These are phyloP conservation scores for Larimichthys crocea DNA, from an alignment of 2,113 vertebrate genomes.

Conservation along the genomic window DNA sequence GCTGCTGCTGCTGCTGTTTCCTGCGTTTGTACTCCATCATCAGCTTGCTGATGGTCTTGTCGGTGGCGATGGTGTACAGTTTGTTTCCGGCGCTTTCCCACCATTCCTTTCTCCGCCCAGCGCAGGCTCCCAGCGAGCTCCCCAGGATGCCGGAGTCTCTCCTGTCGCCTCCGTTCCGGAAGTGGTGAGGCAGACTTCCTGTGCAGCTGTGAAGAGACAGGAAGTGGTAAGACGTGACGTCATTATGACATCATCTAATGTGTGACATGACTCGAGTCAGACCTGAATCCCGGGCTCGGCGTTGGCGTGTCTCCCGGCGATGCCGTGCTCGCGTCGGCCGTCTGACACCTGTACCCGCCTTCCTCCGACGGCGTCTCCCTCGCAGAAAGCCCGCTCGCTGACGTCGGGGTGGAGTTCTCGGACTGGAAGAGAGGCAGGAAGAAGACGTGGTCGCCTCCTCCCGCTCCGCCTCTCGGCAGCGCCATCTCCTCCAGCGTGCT, in stretches of 20 bases:
- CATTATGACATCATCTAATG: neutral
- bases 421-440: conserved; percentile 93
- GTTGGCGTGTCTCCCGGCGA: conserved; percentile 83
- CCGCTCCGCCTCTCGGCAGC: conserved; percentile 67
- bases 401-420: conserved; percentile 91
- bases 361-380: conserved; percentile 93
- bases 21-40: conserved; percentile 96
- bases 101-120: conserved; percentile 91
- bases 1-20: conserved; percentile 90
- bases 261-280: rapidly evolving
- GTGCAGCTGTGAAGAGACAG: conserved; percentile 49
- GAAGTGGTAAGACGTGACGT: neutral
- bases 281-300: conserved; percentile 75
- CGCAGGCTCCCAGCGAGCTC: conserved; percentile 78
- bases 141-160: conserved; percentile 52
- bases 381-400: conserved; percentile 85
- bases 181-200: conserved; percentile 77
- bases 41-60: conserved; percentile 93
- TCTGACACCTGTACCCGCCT: conserved; percentile 80
- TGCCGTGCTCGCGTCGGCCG: conserved; percentile 64
- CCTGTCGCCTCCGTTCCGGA: conserved; percentile 81
- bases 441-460: conserved; percentile 84
- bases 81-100: conserved; percentile 97
- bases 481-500: conserved; percentile 85
- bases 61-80: conserved; percentile 94